A percentile compares a stretch with the other conserved stretches of the same genome.
Evolutionary conservation across 2,797 vertebrate genomes (phyloP).

Genomic region (Phrynocephalus guinanensis): DNA sequence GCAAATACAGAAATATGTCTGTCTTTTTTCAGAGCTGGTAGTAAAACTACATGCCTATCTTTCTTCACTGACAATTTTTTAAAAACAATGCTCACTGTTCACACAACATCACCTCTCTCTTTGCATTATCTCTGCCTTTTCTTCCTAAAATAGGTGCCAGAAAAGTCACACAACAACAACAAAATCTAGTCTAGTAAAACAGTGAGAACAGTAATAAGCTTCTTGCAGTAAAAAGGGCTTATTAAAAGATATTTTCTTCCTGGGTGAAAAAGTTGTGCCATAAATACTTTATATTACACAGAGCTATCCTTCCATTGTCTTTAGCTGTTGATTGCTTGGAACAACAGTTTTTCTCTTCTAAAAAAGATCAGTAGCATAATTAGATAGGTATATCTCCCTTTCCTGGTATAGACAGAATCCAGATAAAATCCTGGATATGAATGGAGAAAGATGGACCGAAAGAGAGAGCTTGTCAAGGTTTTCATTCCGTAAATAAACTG

Average conservation of each 20-base stretch:
- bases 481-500: conserved; percentile 61
- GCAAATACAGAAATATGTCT: conserved; percentile 68
- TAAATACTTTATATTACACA: conserved; percentile 83
- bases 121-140: conserved; percentile 58
- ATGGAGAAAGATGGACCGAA: conserved; percentile 26
- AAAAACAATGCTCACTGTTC: conserved; percentile 32
- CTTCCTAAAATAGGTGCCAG: conserved; percentile 69
- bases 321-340: conserved; percentile 77
- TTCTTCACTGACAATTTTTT: conserved; percentile 75
- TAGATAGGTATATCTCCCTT: conserved; percentile 56
- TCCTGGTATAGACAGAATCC: conserved; percentile 64
- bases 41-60: conserved; percentile 77
- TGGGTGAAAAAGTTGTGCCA: conserved; percentile 80
- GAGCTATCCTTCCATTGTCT: conserved; percentile 77
- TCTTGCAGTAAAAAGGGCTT: conserved; percentile 80
- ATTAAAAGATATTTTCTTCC: conserved; percentile 85
- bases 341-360: conserved; percentile 65
- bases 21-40: conserved; percentile 63
- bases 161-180: conserved; percentile 45
- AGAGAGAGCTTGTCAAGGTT: conserved; percentile 53
- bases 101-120: conserved; percentile 69
- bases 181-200: conserved; percentile 71
- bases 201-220: conserved; percentile 75
- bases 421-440: conserved; percentile 43
- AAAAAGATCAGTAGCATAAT: conserved; percentile 59